Base-by-base conservation (phyloP, 1,140 invertebrate genomes). In the Samia ricini region DNA sequence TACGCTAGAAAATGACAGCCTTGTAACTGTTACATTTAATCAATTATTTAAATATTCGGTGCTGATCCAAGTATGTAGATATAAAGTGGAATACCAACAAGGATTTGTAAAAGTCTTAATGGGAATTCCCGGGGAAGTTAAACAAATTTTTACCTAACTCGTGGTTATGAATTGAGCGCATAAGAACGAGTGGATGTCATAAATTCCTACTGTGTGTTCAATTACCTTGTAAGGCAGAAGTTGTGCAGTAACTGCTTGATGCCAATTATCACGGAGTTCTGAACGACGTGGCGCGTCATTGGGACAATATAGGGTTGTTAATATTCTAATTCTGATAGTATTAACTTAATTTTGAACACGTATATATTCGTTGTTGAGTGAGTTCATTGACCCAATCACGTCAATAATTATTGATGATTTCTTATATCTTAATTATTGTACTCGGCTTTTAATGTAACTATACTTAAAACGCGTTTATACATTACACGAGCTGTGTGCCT, bases 211-310 rank as follows among this genome's bases (percentile, higher is more conserved):
- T 15, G 20, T 52, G 51, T 52, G 22, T 22, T 21, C 51, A 55
- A 67, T 63, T 33, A 56, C 65, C 61, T 67, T 67, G 56, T 60
- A 60, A 42, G 58, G 61, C 56, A 49, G 54, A 26, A 59, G 64
- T 54, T 24, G 33, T 59, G 56, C 42, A 42, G 62, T 60, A 65
- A 65, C 58, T 56, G 54, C 54, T 61, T 60, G 58, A 60, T 21
- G 58, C 52, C 63, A 60, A 65, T 64, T 64, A 64, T 50, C 20
- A 48, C 20, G 56, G 55, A 29, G 62, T 23, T 23, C 56, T 60
- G 62, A 59, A 22, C 56, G 63, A 65, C 48, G 58, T 60, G 42
- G 54, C 26, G 49, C 49, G 59, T 19, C 36, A 61, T 4, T 59
- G 18, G 36, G 48, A 51, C 54, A 36, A 12, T 4, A 5, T 59